Percentiles rank a stretch among this genome's conserved stretches.
These are phyloP conservation scores for Automeris io DNA, from an alignment of 2,888 invertebrate species.

Conservation along the genomic window DNA sequence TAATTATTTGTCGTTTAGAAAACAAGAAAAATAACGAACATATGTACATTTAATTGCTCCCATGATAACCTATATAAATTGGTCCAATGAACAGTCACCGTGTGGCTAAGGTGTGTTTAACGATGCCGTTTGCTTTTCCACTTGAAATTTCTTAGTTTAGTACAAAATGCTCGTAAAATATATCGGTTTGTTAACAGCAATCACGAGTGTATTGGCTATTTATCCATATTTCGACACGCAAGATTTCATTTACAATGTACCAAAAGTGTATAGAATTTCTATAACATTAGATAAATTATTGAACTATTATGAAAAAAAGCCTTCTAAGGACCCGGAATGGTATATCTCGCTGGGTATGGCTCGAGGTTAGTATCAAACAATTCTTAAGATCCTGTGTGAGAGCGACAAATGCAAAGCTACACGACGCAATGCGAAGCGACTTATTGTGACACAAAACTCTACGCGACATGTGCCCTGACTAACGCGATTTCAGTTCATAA, in stretches of 20 bases:
- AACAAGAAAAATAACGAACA: background rate
- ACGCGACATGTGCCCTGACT: too few relatives aligned
- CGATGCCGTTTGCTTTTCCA: slow-evolving; percentile 29
- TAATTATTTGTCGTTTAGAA: too few relatives aligned
- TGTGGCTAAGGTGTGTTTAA: slow-evolving; percentile 35
- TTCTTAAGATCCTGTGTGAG: too few relatives aligned
- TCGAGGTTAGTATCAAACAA: slow-evolving; percentile 46
- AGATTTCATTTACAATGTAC: slow-evolving; percentile 70
- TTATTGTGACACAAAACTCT: too few relatives aligned
- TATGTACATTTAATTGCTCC: background rate
- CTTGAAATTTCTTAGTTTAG: slow-evolving; percentile 31
- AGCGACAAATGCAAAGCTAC: too few relatives aligned
- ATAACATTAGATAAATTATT: slow-evolving; percentile 59
- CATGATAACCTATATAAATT: slow-evolving; percentile 8
- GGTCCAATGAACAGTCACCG: slow-evolving; percentile 49
- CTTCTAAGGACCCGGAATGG: slow-evolving; percentile 71
- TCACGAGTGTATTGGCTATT: slow-evolving; percentile 35
- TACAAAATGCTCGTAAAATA: slow-evolving; percentile 50
- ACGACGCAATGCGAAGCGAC: too few relatives aligned
- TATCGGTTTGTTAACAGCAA: slow-evolving; percentile 34
- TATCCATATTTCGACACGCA: slow-evolving; percentile 71
- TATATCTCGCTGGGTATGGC: slow-evolving; percentile 57
- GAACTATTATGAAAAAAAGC: slow-evolving; percentile 61
- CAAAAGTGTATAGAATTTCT: slow-evolving; percentile 64
- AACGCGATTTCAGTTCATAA: too few relatives aligned